Evolutionary conservation across 2,113 vertebrate species (phyloP), one percentile per base, ranked within the genome.

Genomic region (Cephalophus harveyi): DNA sequence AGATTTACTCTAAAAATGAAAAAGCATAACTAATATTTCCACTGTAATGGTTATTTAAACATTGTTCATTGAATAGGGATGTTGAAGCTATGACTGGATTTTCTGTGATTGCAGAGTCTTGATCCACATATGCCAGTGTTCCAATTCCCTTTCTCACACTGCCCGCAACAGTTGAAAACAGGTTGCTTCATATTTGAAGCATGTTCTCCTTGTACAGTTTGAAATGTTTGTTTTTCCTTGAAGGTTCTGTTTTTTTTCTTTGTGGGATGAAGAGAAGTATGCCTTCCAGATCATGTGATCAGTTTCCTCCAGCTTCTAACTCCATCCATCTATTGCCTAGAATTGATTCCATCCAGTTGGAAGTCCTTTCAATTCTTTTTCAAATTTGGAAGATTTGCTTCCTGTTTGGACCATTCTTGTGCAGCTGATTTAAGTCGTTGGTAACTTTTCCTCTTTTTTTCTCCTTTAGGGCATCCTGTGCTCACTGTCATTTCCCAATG

Each of bases 141-240:
- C 55, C 25, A 25, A 82, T 95, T 87, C 52, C 59, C 28, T 81
- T 89, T 93, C 62, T 71, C 50, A 88, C 17, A 27, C 30, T 94
- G 36, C 76, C 28, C 16, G 50, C 50, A 86, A 89, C 1, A n/a
- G 21, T 81, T 93, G 50, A 60, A 43, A 81, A 81, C 59, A 97
- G 43, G 79, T 79, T 74, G 91, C 67, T 93, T 93, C 52, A 52
- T 89, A 36, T 82, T 27, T 85, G 96, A 93, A 93, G 52, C 67
- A 60, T 71, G 59, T 54, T 79, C 64, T 85, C 59, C 40, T 71
- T 74, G 59, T 27, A 81, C 27, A 67, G 74, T 85, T 40, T 71
- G 71, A 81, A 90, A 60, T 60, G 62, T 60, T 60, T 50, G 76
- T 55, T 92, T 71, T 74, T 36, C 52, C 59, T 19, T 71, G n/a